phyloP scores from a whole-genome alignment of 2,797 vertebrate species.

The Anomalospiza imberbis region DNA sequence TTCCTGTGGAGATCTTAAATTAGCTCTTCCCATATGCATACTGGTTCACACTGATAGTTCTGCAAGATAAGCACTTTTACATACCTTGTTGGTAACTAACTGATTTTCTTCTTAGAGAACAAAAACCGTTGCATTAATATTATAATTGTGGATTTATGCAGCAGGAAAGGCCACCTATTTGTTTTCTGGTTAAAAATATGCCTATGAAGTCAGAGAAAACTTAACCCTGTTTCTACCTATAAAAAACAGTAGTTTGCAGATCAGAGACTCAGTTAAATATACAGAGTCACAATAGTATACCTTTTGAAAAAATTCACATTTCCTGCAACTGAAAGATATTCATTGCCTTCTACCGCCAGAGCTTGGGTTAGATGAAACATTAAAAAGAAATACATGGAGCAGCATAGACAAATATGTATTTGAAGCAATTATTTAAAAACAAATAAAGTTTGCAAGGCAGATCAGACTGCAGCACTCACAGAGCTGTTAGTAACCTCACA shows the following conservation, averaged over 20 bases:
- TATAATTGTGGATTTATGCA: not conserved
- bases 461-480: constrained; percentile 31
- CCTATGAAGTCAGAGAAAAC: not conserved
- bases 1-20: constrained; percentile 65
- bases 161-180: not conserved
- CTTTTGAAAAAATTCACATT: constrained; percentile 16
- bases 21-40: constrained; percentile 44
- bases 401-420: constrained; percentile 17
- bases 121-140: constrained; percentile 3
- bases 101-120: not conserved
- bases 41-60: constrained; percentile 49
- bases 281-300: not conserved
- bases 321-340: constrained; percentile 2
- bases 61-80: constrained; percentile 43
- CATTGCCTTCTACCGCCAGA: not conserved
- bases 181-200: not conserved
- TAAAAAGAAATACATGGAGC: constrained; percentile 40
- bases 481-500: not conserved
- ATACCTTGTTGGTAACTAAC: constrained; percentile 7
- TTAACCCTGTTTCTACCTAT: not conserved
- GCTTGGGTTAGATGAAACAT: not conserved
- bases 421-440: constrained; percentile 42
- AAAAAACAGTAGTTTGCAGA: not conserved
- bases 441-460: constrained; percentile 46
- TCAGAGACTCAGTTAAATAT: not conserved